A percentile compares a stretch with the other conserved stretches of the same genome.
Conservation (phyloP, 2,113 vertebrate species). For the Caranx melampygus region DNA sequence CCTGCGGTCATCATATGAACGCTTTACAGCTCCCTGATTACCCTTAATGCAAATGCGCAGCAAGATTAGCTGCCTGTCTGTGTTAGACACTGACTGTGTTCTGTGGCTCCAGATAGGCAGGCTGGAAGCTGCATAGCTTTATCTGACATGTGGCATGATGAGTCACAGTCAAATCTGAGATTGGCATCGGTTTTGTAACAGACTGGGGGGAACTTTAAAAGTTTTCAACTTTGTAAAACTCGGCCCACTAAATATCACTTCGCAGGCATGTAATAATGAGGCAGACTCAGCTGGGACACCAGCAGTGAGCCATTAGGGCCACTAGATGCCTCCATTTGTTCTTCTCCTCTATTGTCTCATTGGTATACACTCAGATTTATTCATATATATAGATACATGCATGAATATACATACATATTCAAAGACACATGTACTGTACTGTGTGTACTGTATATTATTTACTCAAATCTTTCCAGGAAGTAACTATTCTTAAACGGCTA, state of each 20-base stretch:
- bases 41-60: conserved; percentile 57
- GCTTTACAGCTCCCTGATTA: conserved; percentile 48
- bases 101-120: conserved; percentile 34
- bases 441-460: no score
- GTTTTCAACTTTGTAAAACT: conserved; percentile 21
- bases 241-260: conserved; percentile 18
- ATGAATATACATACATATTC: no score
- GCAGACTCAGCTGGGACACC: neutral
- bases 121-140: conserved; percentile 24
- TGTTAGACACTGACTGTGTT: conserved; percentile 15
- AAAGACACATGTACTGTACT: no score
- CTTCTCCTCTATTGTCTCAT: neutral
- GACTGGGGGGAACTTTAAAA: conserved; percentile 27
- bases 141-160: conserved; percentile 34
- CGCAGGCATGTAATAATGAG: neutral
- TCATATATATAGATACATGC: neutral
- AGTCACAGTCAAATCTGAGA: conserved; percentile 55
- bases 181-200: conserved; percentile 31
- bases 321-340: conserved; percentile 68
- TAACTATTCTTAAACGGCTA: neutral
- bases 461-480: neutral
- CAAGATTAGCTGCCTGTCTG: conserved; percentile 46
- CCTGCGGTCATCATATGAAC: conserved; percentile 42
- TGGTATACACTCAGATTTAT: neutral
- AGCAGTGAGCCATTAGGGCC: conserved; percentile 50